Base-by-base conservation (phyloP, 2,888 invertebrate species). In the Acleris literana region DNA sequence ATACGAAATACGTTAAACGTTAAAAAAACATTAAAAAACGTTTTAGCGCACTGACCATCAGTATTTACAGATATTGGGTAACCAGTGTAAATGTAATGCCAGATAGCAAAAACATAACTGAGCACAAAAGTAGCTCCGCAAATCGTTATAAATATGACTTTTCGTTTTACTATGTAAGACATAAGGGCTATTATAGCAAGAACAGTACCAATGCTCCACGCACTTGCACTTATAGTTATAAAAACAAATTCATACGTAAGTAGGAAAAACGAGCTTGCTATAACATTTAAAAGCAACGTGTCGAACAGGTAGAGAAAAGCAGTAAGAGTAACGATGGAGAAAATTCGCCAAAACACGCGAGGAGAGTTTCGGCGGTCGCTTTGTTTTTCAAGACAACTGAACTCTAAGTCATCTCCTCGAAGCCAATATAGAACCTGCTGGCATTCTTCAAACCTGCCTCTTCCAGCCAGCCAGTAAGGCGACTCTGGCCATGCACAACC, bases 401-500 rank as follows among this genome's bases (percentile, higher is more conserved):
- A 20, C 33, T 55, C 55, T 5, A 16, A 4, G 6, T 43, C 43
- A 13, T 20, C 9, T 20, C 55, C 55, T 20, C 55, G 55, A 1
- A 55, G 55, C 55, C 55, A 43, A 5, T 20, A 18, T 13, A 55
- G 16, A 16, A 43, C 11, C 22, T 22, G 13, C 17, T 5, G 16
- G 20, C 39, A 20, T 3, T 55, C 43, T 16, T n/a, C 20, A 20
- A 39, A 20, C 17, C n/a, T 20, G 17, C 20, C 43, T 20, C 33
- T 18, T 1, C 16, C 17, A 43, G 39, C 43, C 43, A 55, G 7
- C 55, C 55, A 55, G 16, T 55, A 55, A 6, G 55, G 55, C 1
- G 55, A 55, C 20, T 55, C 55, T 13, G 55, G 55, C 55, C 55
- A 55, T n/a, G 11, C 16, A 7, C 39, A 20, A 17, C 9, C 20